Base-by-base conservation (phyloP, 2,888 invertebrate genomes). In the Lycocerus yunnanus region DNA sequence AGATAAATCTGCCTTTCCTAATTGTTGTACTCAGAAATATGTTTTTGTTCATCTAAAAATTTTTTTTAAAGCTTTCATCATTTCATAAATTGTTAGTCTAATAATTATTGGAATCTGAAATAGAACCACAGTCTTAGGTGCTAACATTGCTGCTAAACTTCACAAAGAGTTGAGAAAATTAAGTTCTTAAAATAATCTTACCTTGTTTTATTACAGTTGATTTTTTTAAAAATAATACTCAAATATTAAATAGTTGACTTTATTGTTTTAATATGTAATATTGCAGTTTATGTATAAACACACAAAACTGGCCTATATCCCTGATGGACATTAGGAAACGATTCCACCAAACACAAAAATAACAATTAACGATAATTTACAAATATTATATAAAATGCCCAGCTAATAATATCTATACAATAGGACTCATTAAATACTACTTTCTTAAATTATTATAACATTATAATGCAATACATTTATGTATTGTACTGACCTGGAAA, bases 261-360 rank as follows among this genome's bases (percentile, higher is more conserved):
- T 43, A 43, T 43, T 43, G 43, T 43, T 43, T 43, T 43, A 43
- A 43, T 43, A 43, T 43, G 43, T 43, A 43, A 43, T 43, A 43
- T 68, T 71, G 74, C 71, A 68, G 74, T 24, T 68, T 43, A 15
- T 66, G 66, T 72, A 43, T 43, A 43, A 43, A 72, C 68, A 70
- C 80, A 80, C 79, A 80, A 81, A 84, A 86, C 85, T 86, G 86
- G 85, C 85, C 85, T 83, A 79, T 78, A 85, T 86, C 85, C 86
- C 85, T 82, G 79, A 82, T 80, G 80, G 83, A 82, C 82, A 81
- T 77, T 82, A 82, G 78, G 79, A 77, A 74, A 67, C 72, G 67
- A 71, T 71, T 72, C 72, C 71, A 72, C 73, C 69, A 73, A 66
- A 78, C 74, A 82, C 76, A 79, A 79, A 79, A 79, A 82, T 78